Evolutionary conservation across 2,113 vertebrate species (phyloP), one percentile per base, ranked within the genome.

Genomic region (Dendropsophus ebraccatus): DNA sequence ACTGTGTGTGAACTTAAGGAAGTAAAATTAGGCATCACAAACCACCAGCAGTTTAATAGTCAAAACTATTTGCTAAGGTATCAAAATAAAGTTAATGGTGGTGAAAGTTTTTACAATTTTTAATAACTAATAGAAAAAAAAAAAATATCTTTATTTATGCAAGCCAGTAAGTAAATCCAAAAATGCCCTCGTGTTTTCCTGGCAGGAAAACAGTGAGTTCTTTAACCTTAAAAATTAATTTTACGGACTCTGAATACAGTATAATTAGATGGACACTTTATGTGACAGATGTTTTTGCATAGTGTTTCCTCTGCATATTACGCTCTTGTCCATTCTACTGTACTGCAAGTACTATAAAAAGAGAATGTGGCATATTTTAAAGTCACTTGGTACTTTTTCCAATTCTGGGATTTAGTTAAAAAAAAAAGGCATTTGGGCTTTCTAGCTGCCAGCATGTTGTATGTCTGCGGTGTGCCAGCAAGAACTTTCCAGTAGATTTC

Each of bases 401-500:
- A 28, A 35, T 83, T 74, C 32, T 74, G 35, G 35, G 11, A 75
- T 62, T 83, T 30, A 58, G 69, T 41, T 47, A 45, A 65, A 19
- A 8, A 19, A 8, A 75, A 70, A 73, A 83, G 9, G n/a, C 17
- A 54, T 19, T 35, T 65, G 8, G 69, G 67, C n/a, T 83, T 75
- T 74, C 54, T 25, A 58, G 52, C 54, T 76, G 52, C 47, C 69
- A 35, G 49, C 32, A 21, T 84, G 32, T 72, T 84, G 47, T 56
- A 54, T 84, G 50, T 75, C 52, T 60, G 82, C 54, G 37, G 32
- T 73, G 35, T 75, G 82, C 70, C 52, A 75, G 6, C 30, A 76
- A 45, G 82, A 84, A 84, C 72, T 47, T 49, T 75, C 69, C 72
- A n/a, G 30, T 74, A n/a, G 3, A 83, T 83, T 74, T 72, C 49